Evolutionary conservation across 2,888 invertebrate genomes (phyloP).

Genomic region (Spilarctia lutea): DNA sequence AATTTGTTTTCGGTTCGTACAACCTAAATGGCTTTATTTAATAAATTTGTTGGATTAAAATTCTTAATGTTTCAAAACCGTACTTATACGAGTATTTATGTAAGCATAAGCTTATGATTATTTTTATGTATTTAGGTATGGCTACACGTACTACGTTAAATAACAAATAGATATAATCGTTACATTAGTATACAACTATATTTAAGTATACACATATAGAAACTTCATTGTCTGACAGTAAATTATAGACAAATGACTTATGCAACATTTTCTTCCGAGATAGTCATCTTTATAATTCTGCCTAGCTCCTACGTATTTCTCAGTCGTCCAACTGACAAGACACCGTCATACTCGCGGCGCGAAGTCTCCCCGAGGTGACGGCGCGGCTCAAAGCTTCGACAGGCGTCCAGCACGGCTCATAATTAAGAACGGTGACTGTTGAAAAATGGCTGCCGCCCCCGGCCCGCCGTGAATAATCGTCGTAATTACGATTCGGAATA

Average conservation of each 20-base stretch:
- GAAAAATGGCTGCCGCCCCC: conserved; percentile 87
- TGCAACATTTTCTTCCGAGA: conserved; percentile 7
- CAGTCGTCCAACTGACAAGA: conserved; percentile 46
- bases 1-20: neutral
- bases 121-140: neutral
- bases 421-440: conserved; percentile 87
- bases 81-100: neutral
- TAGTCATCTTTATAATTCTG: neutral
- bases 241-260: neutral
- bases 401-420: conserved; percentile 85
- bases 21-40: neutral
- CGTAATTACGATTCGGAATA: conserved; percentile 87
- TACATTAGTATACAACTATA: neutral
- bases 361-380: conserved; percentile 82
- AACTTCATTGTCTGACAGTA: neutral
- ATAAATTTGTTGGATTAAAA: neutral
- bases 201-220: neutral
- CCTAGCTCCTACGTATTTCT: conserved; percentile 20
- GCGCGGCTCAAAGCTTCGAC: conserved; percentile 86
- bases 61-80: neutral
- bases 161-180: neutral
- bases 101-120: neutral
- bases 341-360: conserved; percentile 68
- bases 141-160: neutral
- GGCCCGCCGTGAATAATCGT: conserved; percentile 87